These are phyloP conservation scores for Globodera rostochiensis DNA, from an alignment of 1,140 invertebrate genomes.

Conservation along the genomic window DNA sequence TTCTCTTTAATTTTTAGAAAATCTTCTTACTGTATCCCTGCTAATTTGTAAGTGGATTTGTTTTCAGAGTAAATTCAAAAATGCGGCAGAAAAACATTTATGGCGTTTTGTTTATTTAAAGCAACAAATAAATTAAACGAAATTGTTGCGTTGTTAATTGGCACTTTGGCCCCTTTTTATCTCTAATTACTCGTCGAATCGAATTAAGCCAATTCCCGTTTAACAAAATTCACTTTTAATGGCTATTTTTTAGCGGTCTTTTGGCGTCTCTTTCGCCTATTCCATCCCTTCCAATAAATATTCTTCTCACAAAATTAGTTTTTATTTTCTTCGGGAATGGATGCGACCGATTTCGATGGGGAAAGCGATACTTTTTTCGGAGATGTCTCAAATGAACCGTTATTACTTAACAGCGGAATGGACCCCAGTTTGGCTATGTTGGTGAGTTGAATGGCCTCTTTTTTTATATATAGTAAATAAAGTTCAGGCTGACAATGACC, in stretches of 20 bases:
- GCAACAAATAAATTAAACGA: too few species aligned
- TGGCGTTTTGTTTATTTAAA: too few species aligned
- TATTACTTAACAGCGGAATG: not conserved
- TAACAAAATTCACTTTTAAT: too few species aligned
- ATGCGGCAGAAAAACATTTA: too few species aligned
- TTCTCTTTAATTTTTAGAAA: too few species aligned
- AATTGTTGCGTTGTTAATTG: too few species aligned
- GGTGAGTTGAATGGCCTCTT: not conserved
- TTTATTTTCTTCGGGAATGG: not conserved
- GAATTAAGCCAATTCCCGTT: too few species aligned
- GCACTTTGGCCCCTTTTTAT: too few species aligned
- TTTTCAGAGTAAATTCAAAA: too few species aligned
- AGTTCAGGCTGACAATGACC: conserved; percentile 29
- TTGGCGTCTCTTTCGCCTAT: not conserved
- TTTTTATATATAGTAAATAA: not conserved
- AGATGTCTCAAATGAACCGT: not conserved
- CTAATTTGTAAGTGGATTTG: too few species aligned
- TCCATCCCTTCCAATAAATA: not conserved
- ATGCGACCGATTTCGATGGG: not conserved
- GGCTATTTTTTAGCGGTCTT: not conserved
- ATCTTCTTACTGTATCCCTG: too few species aligned
- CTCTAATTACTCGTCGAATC: too few species aligned
- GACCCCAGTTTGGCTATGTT: not conserved
- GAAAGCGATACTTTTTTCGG: not conserved
- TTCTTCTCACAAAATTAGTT: not conserved